A percentile compares a stretch with the other conserved stretches of the same genome.
phyloP scores from a whole-genome alignment of 2,888 invertebrate species.

The Drosophila mettleri region DNA sequence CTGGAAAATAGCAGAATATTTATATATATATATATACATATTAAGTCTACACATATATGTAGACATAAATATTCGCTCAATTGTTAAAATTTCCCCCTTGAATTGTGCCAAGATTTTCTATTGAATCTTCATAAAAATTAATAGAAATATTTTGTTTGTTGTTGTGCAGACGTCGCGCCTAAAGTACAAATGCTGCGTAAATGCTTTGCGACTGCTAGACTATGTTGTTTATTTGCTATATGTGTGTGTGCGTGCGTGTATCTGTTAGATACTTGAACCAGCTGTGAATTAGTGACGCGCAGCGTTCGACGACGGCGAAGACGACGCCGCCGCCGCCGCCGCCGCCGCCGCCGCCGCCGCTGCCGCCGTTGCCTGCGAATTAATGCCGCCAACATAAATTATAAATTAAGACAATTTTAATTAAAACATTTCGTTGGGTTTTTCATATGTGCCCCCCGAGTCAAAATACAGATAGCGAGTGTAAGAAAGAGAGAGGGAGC shows the following conservation, averaged over 20 bases:
- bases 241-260: slow-evolving; percentile 24
- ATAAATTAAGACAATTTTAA: slow-evolving; percentile 78
- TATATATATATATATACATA: not conserved
- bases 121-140: slow-evolving; percentile 31
- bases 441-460: slow-evolving; percentile 29
- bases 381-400: slow-evolving; percentile 77
- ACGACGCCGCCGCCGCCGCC: no score
- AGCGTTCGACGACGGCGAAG: slow-evolving; percentile 20
- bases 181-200: slow-evolving; percentile 45
- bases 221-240: slow-evolving; percentile 27
- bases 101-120: not conserved
- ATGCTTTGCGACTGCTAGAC: slow-evolving; percentile 16
- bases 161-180: slow-evolving; percentile 27
- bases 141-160: slow-evolving; percentile 8
- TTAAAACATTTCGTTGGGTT: slow-evolving; percentile 69
- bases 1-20: not conserved
- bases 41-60: not conserved
- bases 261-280: slow-evolving; percentile 65
- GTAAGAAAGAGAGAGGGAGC: not conserved
- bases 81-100: not conserved
- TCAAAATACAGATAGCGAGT: not conserved
- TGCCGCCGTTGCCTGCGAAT: slow-evolving; percentile 59
- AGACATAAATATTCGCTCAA: not conserved
- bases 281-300: slow-evolving; percentile 69
- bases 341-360: no score